Percentiles rank a stretch among this genome's conserved stretches.
Evolutionary conservation across 2,888 invertebrate species (phyloP).

Genomic region (Patella depressa): DNA sequence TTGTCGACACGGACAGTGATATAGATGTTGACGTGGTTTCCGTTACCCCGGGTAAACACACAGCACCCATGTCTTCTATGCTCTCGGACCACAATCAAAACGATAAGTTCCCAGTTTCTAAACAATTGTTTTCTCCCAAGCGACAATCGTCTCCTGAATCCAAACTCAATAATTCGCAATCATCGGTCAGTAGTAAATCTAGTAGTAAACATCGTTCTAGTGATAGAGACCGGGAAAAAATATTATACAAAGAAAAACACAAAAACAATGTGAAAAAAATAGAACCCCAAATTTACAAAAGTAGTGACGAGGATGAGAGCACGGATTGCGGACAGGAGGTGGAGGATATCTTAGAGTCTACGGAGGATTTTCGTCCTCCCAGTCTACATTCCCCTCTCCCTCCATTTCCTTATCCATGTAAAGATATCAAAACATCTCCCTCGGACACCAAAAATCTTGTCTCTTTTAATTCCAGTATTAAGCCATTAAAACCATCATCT

Average conservation of each 20-base stretch:
- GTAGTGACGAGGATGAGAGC: conserved; percentile 2
- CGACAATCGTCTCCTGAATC: conserved; percentile 14
- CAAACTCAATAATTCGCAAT: conserved; percentile 13
- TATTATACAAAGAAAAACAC: conserved; percentile 1
- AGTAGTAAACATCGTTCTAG: conserved; percentile 10
- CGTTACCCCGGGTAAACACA: conserved; percentile 28
- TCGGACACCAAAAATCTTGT: background rate
- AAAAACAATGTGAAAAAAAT: conserved; percentile 12
- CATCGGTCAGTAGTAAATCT: conserved; percentile 21
- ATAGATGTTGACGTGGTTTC: conserved; percentile 34
- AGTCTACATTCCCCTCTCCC: conserved; percentile 7
- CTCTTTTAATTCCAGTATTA: background rate
- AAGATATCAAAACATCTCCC: background rate
- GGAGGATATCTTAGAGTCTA: conserved; percentile 1
- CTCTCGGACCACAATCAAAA: conserved; percentile 18
- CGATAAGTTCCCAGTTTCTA: background rate
- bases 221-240: background rate
- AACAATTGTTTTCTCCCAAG: conserved; percentile 15
- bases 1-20: conserved; percentile 23
- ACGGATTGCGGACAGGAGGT: conserved; percentile 7
- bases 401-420: background rate
- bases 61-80: conserved; percentile 14
- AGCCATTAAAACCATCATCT: background rate
- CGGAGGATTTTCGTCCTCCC: conserved; percentile 1
- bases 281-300: background rate